A percentile compares a stretch with the other conserved stretches of the same genome.
phyloP scores from a whole-genome alignment of 2,888 invertebrate species.

The Lottia scabra region DNA sequence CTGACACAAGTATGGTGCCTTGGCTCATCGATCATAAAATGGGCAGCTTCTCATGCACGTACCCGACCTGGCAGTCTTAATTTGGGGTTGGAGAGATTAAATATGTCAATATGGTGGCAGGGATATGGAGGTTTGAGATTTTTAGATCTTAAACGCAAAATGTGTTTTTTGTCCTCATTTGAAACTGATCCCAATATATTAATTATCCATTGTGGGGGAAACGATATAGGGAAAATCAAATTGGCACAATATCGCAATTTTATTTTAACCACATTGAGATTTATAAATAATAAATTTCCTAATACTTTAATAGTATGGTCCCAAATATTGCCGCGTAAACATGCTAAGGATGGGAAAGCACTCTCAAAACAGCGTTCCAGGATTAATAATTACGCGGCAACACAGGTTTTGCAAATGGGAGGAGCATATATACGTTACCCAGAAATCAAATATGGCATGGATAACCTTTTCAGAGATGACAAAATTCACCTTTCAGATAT shows the following conservation, averaged over 20 bases:
- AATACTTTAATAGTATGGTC: background rate
- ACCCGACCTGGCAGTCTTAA: background rate
- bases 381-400: no score
- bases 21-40: background rate
- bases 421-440: background rate
- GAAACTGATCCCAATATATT: background rate
- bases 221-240: background rate
- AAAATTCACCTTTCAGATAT: background rate
- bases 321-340: background rate
- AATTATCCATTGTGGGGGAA: background rate
- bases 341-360: background rate
- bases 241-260: background rate
- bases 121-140: background rate
- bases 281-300: background rate
- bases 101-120: background rate
- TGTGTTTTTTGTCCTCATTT: background rate
- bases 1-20: background rate
- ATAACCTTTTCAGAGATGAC: background rate
- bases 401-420: no score
- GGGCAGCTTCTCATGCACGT: background rate
- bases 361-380: background rate
- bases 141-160: background rate
- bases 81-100: background rate
- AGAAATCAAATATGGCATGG: background rate
- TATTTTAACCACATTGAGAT: background rate